Evolutionary conservation across 2,888 invertebrate species (phyloP).

Genomic region (Neoitamus cyanurus): DNA sequence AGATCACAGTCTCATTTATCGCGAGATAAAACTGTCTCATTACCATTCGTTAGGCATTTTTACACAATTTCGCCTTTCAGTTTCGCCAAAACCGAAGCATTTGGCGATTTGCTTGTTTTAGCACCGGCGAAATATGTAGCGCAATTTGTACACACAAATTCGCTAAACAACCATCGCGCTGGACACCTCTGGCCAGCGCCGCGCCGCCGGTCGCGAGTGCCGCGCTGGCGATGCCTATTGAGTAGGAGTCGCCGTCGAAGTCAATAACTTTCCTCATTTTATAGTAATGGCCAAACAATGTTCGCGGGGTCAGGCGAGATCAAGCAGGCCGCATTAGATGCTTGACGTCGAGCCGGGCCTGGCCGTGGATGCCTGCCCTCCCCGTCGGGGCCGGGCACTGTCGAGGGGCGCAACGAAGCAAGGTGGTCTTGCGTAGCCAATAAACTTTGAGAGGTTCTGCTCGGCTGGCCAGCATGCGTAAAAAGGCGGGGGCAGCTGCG

Average conservation of each 20-base stretch:
- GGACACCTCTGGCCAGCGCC: not conserved
- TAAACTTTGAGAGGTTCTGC: constrained; percentile 48
- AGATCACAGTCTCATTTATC: not conserved
- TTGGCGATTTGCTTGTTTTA: constrained; percentile 17
- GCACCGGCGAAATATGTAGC: constrained; percentile 15
- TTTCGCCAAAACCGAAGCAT: not conserved
- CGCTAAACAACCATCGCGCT: constrained; percentile 8
- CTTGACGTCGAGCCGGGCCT: not conserved
- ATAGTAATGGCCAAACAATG: constrained; percentile 46
- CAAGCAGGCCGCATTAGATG: constrained; percentile 11
- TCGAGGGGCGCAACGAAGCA: not conserved
- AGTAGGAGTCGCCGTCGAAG: constrained; percentile 44
- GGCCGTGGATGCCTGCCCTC: not conserved
- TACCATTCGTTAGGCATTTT: constrained; percentile 39
- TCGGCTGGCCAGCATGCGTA: constrained; percentile 44
- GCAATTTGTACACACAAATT: constrained; percentile 45
- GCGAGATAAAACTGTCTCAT: constrained; percentile 47
- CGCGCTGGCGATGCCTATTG: not conserved
- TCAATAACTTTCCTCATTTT: constrained; percentile 42
- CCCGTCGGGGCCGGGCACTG: not conserved
- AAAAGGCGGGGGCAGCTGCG: constrained; percentile 44
- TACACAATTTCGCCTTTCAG: not conserved
- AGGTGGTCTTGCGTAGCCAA: constrained; percentile 37
- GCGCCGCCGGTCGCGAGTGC: not conserved
- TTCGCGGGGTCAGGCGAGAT: constrained; percentile 37